Conservation (phyloP, 2,113 vertebrate species). For the Campylomormyrus numenius region DNA sequence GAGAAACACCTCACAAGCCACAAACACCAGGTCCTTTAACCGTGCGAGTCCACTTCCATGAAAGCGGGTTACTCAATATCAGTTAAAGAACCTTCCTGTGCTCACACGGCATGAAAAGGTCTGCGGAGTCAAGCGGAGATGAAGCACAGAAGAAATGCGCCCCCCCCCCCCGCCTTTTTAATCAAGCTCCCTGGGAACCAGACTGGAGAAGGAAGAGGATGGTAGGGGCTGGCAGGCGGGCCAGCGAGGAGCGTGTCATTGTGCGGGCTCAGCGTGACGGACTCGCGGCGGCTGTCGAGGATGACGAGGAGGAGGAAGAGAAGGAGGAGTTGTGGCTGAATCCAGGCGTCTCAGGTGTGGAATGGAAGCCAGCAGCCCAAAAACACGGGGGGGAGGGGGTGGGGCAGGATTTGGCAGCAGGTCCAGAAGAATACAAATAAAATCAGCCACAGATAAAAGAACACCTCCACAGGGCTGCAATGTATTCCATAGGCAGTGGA, state of each 20-base stretch:
- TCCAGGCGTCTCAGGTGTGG: not conserved
- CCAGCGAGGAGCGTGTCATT: not conserved
- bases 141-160: not conserved
- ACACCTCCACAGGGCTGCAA: slow-evolving; percentile 31
- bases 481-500: slow-evolving; percentile 29
- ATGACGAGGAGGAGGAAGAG: not conserved
- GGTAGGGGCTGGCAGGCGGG: not conserved
- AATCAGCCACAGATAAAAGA: not conserved
- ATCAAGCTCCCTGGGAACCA: not conserved
- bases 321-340: not conserved
- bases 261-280: not conserved
- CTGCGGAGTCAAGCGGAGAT: not conserved
- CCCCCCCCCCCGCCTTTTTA: not conserved
- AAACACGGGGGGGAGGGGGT: not conserved
- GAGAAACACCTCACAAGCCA: not conserved
- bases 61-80: not conserved
- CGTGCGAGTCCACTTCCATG: not conserved
- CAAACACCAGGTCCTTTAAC: not conserved
- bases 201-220: not conserved
- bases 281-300: not conserved
- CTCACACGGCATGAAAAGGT: not conserved
- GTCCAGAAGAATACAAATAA: not conserved
- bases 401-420: not conserved
- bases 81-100: not conserved
- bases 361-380: not conserved